Evolutionary conservation across 2,888 invertebrate species (phyloP), one percentile per base, ranked within the genome.

Genomic region (Uloborus plumipes): DNA sequence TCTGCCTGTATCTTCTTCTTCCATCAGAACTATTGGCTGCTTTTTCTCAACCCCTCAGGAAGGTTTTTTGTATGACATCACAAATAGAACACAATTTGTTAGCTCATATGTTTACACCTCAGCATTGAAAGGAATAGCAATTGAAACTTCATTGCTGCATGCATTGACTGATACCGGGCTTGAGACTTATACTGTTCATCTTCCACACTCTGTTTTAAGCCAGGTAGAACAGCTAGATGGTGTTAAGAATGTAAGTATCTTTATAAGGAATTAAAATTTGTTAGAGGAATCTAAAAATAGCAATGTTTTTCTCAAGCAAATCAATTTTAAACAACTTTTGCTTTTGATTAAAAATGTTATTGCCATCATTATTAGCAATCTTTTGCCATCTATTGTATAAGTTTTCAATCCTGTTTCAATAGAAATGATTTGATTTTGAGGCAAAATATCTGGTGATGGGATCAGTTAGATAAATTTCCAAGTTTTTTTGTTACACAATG

Each of bases 121-220:
- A 1, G 92, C 93, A 4, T 92, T 94, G 20, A 90, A 91, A 84
- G 91, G 92, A 87, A 91, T 94, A 50, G 91, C 92, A 49, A 90
- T 94, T 84, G 93, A 94, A 87, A 91, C 92, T 86, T 92, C 92
- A 75, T 79, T 89, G 82, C 85, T 89, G 84, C 94, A 94, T 88
- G 94, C 94, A 0, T 89, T 94, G 20, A 94, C 94, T 0, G 93
- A 93, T 84, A 93, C 92, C 77, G 94, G 94, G 0, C 90, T 95
- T 59, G 94, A 94, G 88, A 93, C 94, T 0, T 94, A 94, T 87
- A 94, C 94, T 0, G 90, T 92, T 26, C 90, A 93, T 64, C 91
- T 92, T 76, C 85, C 86, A 15, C 85, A 87, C 15, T 85, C 86
- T 13, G 87, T 87, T 7, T 59, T 88, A 16, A 86, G 86, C 65